These are phyloP conservation scores for Zaprionus gabonicus DNA, from an alignment of 1,140 invertebrate genomes.

Conservation along the genomic window DNA sequence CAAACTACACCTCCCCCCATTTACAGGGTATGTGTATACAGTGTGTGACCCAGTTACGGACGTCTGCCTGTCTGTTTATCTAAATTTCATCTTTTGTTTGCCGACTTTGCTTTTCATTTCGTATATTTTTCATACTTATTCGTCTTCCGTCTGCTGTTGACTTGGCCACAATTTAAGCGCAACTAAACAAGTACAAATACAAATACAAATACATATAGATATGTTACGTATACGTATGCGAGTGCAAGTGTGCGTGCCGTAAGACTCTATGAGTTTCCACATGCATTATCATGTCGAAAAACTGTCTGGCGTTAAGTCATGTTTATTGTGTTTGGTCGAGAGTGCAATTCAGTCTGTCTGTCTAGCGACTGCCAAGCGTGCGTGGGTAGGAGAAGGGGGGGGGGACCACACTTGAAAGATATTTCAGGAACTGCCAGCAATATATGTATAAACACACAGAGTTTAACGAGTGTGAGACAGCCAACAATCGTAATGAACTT, in stretches of 20 bases:
- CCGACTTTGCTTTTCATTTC: constrained; percentile 45
- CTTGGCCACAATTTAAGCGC: constrained; percentile 34
- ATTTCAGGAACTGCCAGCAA: constrained; percentile 11
- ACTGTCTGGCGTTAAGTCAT: constrained; percentile 66
- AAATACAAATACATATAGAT: constrained; percentile 15
- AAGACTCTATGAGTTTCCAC: constrained; percentile 74
- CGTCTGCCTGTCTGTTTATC: constrained; percentile 33
- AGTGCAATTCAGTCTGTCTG: constrained; percentile 8
- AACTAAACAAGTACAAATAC: constrained; percentile 13
- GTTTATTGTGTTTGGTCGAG: constrained; percentile 29
- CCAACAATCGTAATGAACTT: constrained; percentile 4
- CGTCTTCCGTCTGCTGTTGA: constrained; percentile 30
- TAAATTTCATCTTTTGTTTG: constrained; percentile 43
- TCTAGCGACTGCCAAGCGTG: neutral
- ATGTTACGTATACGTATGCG: neutral
- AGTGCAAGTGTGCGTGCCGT: constrained; percentile 6
- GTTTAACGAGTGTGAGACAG: constrained; percentile 4
- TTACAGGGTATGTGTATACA: constrained; percentile 24
- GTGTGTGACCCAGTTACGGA: constrained; percentile 13
- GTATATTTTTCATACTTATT: constrained; percentile 34
- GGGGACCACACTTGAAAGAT: neutral
- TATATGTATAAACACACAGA: constrained; percentile 8
- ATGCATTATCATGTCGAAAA: constrained; percentile 77
- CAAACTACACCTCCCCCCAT: neutral
- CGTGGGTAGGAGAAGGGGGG: neutral